Conservation (phyloP, 1,140 invertebrate genomes). For the Atta colombica region DNA sequence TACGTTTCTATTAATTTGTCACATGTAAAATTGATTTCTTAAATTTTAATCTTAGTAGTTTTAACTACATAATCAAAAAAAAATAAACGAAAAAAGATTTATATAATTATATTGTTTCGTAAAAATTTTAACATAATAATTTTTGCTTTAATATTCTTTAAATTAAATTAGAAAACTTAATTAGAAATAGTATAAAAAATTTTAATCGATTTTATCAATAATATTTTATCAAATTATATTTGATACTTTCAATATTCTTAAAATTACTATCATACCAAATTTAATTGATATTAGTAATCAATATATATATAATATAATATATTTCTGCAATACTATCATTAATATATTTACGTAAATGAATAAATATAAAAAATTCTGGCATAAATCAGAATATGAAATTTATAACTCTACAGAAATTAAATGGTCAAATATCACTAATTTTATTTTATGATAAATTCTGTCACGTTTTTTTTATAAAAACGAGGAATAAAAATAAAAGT, state of each 20-base stretch:
- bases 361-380: background rate
- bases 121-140: background rate
- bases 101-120: background rate
- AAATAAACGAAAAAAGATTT: background rate
- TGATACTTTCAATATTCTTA: background rate
- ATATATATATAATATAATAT: constrained; percentile 8
- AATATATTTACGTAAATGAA: background rate
- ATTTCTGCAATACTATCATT: background rate
- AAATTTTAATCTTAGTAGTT: background rate
- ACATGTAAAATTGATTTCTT: background rate
- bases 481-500: constrained; percentile 7
- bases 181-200: background rate
- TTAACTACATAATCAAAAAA: background rate
- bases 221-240: background rate
- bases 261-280: background rate
- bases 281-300: background rate
- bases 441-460: background rate
- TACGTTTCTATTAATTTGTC: background rate
- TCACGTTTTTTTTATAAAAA: background rate
- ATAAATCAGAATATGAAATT: background rate
- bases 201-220: background rate
- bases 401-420: background rate
- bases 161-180: background rate
- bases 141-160: background rate
- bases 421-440: constrained; percentile 10